phyloP scores from a whole-genome alignment of 2,888 invertebrate species.

The Torymus aiolomorphi region DNA sequence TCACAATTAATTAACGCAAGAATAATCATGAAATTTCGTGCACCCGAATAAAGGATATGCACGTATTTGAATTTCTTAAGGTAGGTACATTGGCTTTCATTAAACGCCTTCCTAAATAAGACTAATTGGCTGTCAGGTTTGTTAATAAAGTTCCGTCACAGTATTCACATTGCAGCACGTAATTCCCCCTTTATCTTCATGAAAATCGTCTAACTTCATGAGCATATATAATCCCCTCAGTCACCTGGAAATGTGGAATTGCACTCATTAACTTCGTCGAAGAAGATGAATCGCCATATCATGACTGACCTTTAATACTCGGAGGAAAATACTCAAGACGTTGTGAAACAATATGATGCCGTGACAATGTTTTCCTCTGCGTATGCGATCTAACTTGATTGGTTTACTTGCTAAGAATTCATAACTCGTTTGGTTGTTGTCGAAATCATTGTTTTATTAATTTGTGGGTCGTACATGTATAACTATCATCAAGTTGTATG shows the following conservation, averaged over 20 bases:
- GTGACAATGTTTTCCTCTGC: conserved; percentile 37
- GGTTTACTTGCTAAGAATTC: conserved; percentile 10
- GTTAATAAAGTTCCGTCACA: conserved; percentile 63
- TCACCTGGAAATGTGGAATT: conserved; percentile 45
- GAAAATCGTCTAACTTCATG: conserved; percentile 48
- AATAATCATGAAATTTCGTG: conserved; percentile 27
- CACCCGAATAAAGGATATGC: conserved; percentile 31
- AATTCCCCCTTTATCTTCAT: conserved; percentile 27
- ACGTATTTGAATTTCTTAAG: conserved; percentile 43
- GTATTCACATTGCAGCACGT: conserved; percentile 51
- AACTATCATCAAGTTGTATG: conserved; percentile 48
- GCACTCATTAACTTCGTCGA: conserved; percentile 42
- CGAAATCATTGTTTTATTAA: conserved; percentile 20
- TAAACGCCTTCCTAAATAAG: conserved; percentile 46
- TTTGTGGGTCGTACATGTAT: conserved; percentile 39
- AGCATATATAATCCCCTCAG: conserved; percentile 17
- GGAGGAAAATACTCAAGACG: conserved; percentile 40
- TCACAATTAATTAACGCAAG: conserved; percentile 37
- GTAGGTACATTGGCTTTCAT: conserved; percentile 56
- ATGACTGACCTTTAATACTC: conserved; percentile 18
- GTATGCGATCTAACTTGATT: conserved; percentile 28
- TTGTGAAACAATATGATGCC: neutral
- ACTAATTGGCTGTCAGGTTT: conserved; percentile 71
- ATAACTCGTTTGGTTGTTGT: conserved; percentile 32
- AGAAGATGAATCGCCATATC: conserved; percentile 33